These are phyloP conservation scores for Alethe castanea DNA, from an alignment of 2,113 vertebrate species.

Conservation along the genomic window DNA sequence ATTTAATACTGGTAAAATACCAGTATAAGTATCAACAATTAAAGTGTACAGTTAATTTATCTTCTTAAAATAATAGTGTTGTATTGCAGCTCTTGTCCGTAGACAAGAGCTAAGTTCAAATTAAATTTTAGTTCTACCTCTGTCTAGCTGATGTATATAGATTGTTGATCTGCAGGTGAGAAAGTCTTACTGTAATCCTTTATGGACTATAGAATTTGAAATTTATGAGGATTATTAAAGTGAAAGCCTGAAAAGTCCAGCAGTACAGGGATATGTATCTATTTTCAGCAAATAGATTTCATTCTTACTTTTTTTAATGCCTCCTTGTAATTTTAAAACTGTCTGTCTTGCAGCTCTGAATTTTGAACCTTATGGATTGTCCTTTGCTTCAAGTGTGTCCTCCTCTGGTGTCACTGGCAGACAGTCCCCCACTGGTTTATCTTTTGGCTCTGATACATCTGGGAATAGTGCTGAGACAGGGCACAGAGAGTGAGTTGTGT, in stretches of 20 bases:
- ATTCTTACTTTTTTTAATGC: neutral
- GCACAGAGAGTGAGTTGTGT: conserved; percentile 83
- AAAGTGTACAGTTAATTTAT: neutral
- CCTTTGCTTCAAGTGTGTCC: conserved; percentile 82
- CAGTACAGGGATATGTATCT: neutral
- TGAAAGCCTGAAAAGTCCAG: neutral
- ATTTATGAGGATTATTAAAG: neutral
- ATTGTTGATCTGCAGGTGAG: neutral
- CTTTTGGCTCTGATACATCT: conserved; percentile 86
- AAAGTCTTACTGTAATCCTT: neutral
- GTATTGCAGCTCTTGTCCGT: neutral
- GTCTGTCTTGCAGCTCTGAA: conserved; percentile 80
- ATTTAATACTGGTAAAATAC: neutral
- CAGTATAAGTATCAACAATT: neutral
- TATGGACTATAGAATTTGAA: neutral
- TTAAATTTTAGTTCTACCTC: neutral
- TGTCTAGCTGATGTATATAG: neutral
- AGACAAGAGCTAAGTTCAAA: neutral
- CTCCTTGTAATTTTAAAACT: conserved; percentile 16
- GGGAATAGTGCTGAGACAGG: conserved; percentile 83
- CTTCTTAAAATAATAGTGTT: neutral
- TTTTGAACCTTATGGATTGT: conserved; percentile 90
- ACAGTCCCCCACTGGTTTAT: conserved; percentile 89
- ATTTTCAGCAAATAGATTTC: neutral
- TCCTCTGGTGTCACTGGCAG: conserved; percentile 82